Percentiles rank a stretch among this genome's conserved stretches.
Evolutionary conservation across 2,797 vertebrate genomes (phyloP).

Genomic region (Malurus splendens): DNA sequence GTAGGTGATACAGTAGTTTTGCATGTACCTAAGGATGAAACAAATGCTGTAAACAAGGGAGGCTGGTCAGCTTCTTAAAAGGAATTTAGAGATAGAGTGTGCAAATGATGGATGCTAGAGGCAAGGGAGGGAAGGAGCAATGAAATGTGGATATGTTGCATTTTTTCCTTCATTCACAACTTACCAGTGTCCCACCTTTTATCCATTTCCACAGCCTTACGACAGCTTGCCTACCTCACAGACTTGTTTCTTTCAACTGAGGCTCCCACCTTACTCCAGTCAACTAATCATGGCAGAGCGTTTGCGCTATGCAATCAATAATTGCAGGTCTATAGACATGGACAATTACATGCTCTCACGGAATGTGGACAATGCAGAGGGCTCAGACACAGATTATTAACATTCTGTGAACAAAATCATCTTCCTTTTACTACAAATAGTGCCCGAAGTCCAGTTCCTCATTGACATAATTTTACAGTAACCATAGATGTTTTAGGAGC

Average conservation of each 20-base stretch:
- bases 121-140: not conserved
- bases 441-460: conserved; percentile 44
- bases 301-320: conserved; percentile 84
- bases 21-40: not conserved
- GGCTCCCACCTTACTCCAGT: conserved; percentile 81
- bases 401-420: conserved; percentile 34
- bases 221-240: conserved; percentile 87
- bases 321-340: conserved; percentile 84
- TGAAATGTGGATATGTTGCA: not conserved
- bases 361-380: conserved; percentile 82
- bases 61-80: not conserved
- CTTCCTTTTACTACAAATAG: conserved; percentile 29
- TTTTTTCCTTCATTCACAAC: not conserved
- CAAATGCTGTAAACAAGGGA: not conserved
- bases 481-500: conserved; percentile 72
- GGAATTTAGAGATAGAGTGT: not conserved
- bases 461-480: conserved; percentile 66
- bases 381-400: conserved; percentile 83
- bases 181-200: conserved; percentile 22
- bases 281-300: conserved; percentile 82
- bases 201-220: conserved; percentile 72
- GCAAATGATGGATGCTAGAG: not conserved
- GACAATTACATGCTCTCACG: conserved; percentile 85
- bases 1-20: not conserved
- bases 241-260: conserved; percentile 84